A percentile compares a stretch with the other conserved stretches of the same genome.
phyloP scores from a whole-genome alignment of 2,888 invertebrate species.

The Adela reaumurella region DNA sequence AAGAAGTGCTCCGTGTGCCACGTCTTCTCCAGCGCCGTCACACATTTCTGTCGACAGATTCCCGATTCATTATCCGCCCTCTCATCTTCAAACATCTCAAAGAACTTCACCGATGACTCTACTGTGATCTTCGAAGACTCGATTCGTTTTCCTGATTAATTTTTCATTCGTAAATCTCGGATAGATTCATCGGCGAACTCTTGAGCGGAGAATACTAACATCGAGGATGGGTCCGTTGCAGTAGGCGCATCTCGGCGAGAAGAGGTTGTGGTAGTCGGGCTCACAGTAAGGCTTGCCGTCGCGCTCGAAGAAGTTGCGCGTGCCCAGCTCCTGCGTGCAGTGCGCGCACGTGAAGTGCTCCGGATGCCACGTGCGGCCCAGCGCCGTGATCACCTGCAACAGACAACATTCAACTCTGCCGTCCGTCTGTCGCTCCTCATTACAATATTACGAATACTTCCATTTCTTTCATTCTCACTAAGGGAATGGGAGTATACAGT shows the following conservation, averaged over 20 bases:
- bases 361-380: constrained; percentile 99
- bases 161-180: no score
- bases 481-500: no score
- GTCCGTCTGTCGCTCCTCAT: constrained; percentile 11
- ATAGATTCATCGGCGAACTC: background rate
- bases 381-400: constrained; percentile 80
- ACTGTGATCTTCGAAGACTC: no score
- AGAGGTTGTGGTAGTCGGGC: constrained; percentile 95
- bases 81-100: background rate
- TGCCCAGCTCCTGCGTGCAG: constrained; percentile 94
- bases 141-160: background rate
- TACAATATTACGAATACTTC: no score
- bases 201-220: constrained; percentile 64
- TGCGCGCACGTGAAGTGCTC: constrained; percentile 98
- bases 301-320: constrained; percentile 97
- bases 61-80: constrained; percentile 1
- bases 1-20: constrained; percentile 99
- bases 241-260: constrained; percentile 97
- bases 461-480: no score
- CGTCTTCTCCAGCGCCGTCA: constrained; percentile 94
- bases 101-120: no score
- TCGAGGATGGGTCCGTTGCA: constrained; percentile 99
- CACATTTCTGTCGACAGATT: constrained; percentile 81
- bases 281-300: constrained; percentile 98
- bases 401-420: constrained; percentile 14